Evolutionary conservation across 2,888 invertebrate species (phyloP).

Genomic region (Euspilapteryx auroguttella): DNA sequence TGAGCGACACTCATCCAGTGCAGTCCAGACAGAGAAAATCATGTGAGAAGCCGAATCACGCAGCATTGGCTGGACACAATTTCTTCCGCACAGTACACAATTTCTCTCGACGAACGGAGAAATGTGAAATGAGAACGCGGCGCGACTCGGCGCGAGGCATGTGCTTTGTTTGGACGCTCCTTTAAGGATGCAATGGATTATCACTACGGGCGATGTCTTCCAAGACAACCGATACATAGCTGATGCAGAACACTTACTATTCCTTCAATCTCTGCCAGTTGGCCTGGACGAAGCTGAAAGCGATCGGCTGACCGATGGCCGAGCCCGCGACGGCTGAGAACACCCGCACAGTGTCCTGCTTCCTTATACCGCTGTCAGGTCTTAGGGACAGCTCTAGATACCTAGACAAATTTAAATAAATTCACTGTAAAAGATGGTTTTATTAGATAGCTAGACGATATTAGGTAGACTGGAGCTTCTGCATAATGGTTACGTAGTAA

Average conservation of each 20-base stretch:
- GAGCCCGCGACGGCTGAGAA: conserved; percentile 77
- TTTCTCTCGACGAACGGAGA: neutral
- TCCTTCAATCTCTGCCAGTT: conserved; percentile 73
- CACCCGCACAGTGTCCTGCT: conserved; percentile 79
- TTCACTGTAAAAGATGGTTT: neutral
- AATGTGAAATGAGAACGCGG: neutral
- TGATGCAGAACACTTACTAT: conserved; percentile 63
- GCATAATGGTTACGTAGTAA: too few relatives aligned
- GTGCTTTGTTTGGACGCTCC: too few relatives aligned
- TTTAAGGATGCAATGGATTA: too few relatives aligned
- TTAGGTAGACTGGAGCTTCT: too few relatives aligned
- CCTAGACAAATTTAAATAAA: conserved; percentile 21
- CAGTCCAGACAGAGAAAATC: too few relatives aligned
- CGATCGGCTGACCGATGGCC: conserved; percentile 78
- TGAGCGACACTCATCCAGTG: too few relatives aligned
- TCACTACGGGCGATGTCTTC: neutral
- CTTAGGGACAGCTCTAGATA: conserved; percentile 75
- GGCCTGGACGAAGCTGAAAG: conserved; percentile 75
- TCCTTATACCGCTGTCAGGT: conserved; percentile 75
- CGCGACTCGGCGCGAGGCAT: neutral
- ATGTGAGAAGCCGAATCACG: too few relatives aligned
- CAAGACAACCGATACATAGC: neutral
- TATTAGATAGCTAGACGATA: neutral
- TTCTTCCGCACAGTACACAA: too few relatives aligned
- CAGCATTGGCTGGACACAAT: too few relatives aligned